Percentiles rank a stretch among this genome's conserved stretches.
Evolutionary conservation across 2,113 vertebrate genomes (phyloP).

Genomic region (Tachysurus vachellii): DNA sequence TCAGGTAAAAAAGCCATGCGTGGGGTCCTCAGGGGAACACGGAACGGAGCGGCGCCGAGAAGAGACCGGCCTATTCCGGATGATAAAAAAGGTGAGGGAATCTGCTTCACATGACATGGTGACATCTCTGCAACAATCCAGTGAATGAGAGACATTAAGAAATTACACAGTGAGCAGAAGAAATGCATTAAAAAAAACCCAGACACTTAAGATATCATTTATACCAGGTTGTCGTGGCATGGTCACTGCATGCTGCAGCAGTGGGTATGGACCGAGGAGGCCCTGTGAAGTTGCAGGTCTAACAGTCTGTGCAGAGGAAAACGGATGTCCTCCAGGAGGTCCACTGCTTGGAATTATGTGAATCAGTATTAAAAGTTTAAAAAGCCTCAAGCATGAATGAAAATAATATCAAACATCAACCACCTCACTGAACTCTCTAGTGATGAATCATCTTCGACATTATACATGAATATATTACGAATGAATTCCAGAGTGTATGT

Average conservation of each 20-base stretch:
- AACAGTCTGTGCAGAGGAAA: constrained; percentile 73
- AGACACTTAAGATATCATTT: neutral
- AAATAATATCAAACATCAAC: neutral
- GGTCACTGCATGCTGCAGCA: constrained; percentile 78
- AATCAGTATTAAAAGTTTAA: neutral
- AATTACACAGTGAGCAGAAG: neutral
- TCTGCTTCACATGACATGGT: constrained; percentile 51
- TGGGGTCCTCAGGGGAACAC: constrained; percentile 72
- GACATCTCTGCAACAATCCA: constrained; percentile 65
- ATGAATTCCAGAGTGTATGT: neutral
- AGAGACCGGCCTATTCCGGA: constrained; percentile 78
- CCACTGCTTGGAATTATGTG: constrained; percentile 23
- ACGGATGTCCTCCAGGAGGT: neutral
- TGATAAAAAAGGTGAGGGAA: constrained; percentile 76
- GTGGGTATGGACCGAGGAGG: constrained; percentile 72
- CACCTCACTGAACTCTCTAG: neutral
- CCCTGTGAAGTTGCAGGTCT: constrained; percentile 64
- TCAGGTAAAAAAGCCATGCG: constrained; percentile 66
- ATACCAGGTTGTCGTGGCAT: constrained; percentile 84
- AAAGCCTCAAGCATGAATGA: neutral
- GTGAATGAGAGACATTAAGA: constrained; percentile 6
- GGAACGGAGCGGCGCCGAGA: constrained; percentile 77
- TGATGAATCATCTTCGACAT: neutral
- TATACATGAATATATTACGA: neutral
- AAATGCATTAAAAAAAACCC: neutral